A percentile compares a stretch with the other conserved stretches of the same genome.
Conservation (phyloP, 2,888 invertebrate species). For the Cabera pusaria region DNA sequence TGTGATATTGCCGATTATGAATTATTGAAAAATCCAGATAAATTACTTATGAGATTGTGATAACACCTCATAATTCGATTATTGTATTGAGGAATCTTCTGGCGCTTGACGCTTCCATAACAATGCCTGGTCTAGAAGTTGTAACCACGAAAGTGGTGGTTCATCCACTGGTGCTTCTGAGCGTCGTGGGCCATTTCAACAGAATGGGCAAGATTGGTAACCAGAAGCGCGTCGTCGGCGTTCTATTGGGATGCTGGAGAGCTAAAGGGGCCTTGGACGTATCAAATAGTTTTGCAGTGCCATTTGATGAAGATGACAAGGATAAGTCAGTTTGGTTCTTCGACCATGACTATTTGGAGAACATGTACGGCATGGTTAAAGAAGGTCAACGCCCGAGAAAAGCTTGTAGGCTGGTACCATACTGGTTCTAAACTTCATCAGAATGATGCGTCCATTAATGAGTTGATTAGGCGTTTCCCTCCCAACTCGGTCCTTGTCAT, state of each 20-base stretch:
- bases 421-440: slow-evolving; percentile 99
- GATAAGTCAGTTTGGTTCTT: slow-evolving; percentile 99
- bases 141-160: slow-evolving; percentile 94
- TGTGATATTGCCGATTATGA: no score
- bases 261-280: slow-evolving; percentile 98
- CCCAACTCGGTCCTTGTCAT: slow-evolving; percentile 99
- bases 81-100: slow-evolving; percentile 1
- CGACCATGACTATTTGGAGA: slow-evolving; percentile 99
- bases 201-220: slow-evolving; percentile 99
- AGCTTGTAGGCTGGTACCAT: slow-evolving; percentile 99
- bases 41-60: slow-evolving; percentile 5
- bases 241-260: slow-evolving; percentile 97
- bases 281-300: slow-evolving; percentile 99
- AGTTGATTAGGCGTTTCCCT: slow-evolving; percentile 96
- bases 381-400: slow-evolving; percentile 99
- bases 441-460: slow-evolving; percentile 99
- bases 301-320: slow-evolving; percentile 99
- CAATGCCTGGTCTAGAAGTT: slow-evolving; percentile 75
- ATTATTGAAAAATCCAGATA: slow-evolving; percentile 4
- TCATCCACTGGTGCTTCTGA: slow-evolving; percentile 98
- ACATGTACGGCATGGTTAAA: slow-evolving; percentile 99
- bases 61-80: slow-evolving; percentile 7
- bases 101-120: slow-evolving; percentile 19
- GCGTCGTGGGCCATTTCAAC: slow-evolving; percentile 99
- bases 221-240: slow-evolving; percentile 98